A percentile compares a stretch with the other conserved stretches of the same genome.
Evolutionary conservation across 92 coral and sea anemone genomes (phyloP).

Genomic region (Palythoa grandis): DNA sequence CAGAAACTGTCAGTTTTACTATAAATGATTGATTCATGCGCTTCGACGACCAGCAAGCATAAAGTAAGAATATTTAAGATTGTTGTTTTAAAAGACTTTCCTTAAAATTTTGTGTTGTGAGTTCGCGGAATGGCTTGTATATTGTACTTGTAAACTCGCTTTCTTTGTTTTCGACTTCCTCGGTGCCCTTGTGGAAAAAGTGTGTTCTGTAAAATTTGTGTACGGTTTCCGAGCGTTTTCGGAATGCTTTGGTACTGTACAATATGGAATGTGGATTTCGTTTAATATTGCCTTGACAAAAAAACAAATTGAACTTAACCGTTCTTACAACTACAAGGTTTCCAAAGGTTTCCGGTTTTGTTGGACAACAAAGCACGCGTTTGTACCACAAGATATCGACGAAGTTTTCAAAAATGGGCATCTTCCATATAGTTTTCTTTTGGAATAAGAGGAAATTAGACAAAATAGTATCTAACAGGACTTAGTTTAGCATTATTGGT

Average conservation of each 20-base stretch:
- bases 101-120: not conserved
- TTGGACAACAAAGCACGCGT: too few relatives aligned
- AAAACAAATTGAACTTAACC: not conserved
- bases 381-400: too few relatives aligned
- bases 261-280: not conserved
- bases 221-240: not conserved
- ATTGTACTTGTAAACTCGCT: not conserved
- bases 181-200: not conserved
- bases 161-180: constrained; percentile 4
- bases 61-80: too few relatives aligned
- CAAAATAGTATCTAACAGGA: too few relatives aligned
- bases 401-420: too few relatives aligned
- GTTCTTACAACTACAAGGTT: not conserved
- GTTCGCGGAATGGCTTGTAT: not conserved
- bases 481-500: too few relatives aligned
- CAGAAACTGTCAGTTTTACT: too few relatives aligned
- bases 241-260: constrained; percentile 14
- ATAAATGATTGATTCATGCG: too few relatives aligned
- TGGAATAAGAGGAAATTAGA: too few relatives aligned
- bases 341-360: too few relatives aligned
- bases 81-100: not conserved
- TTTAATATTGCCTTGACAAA: not conserved
- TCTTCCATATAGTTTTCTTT: too few relatives aligned
- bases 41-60: too few relatives aligned
- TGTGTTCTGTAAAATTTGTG: not conserved